Base-by-base conservation (phyloP, 2,797 vertebrate genomes). In the Mus spretus region DNA sequence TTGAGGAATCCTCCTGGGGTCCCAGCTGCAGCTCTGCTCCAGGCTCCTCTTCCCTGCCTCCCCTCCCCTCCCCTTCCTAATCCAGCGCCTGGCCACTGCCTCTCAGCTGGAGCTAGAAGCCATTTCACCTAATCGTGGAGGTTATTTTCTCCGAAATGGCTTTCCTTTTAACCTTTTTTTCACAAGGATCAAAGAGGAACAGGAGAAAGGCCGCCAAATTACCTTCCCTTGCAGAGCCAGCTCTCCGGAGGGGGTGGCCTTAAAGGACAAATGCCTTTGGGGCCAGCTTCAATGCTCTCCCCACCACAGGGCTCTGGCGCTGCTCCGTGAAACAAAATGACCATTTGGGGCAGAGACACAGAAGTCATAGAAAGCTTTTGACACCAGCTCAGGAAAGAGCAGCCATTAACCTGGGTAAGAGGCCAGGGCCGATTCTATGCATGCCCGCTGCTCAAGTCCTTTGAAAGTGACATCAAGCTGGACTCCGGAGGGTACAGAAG, bases 91-190 rank as follows among this genome's bases (percentile, higher is more conserved):
- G 26, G 28, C 61, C 4, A 4, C 72, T 3, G 53, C 75, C 53
- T 88, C 95, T 96, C 92, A 61, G 91, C 55, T 28, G 67, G 88
- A 90, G 67, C 94, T 20, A 87, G 92, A 90, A 96, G 90, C 1
- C 20, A 95, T 93, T 95, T 90, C 85, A 77, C 70, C 95, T 96
- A 96, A 96, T 96, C 97, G 44, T 24, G 20, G 40, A 34, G 89
- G 95, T 94, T 91, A 97, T 97, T 97, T 97, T 95, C 97, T 96
- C 85, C 70, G 53, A 96, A 97, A 94, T 67, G 44, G 79, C 77
- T 92, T 96, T 96, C 93, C 81, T 96, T 93, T 92, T 92, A 95
- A 87, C 81, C 13, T 61, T 95, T 97, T 97, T 95, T 95, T 93
- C 93, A 92, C 0, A 6, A 92, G 74, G 85, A 95, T 93, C 95